These are phyloP conservation scores for Andrena bicolor DNA, from an alignment of 2,888 invertebrate species.

Conservation along the genomic window DNA sequence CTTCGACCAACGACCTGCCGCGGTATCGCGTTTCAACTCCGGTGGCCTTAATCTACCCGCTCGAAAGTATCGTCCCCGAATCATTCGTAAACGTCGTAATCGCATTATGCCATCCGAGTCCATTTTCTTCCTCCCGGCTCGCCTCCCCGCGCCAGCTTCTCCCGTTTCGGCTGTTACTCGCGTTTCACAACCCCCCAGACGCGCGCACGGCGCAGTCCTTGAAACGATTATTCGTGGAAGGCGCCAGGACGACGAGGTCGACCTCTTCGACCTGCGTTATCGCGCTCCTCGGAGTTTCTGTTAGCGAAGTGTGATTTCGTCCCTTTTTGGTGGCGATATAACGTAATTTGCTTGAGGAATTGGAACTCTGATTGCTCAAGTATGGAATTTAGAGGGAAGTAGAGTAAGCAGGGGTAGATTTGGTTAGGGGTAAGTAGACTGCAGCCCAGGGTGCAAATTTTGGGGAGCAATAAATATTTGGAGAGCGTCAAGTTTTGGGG, in stretches of 20 bases:
- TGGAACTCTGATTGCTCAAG: too few species aligned
- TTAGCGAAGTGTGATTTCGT: background rate
- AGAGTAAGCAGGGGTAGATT: too few species aligned
- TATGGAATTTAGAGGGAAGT: too few species aligned
- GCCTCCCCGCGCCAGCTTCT: slow-evolving; percentile 15
- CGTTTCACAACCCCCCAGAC: slow-evolving; percentile 48
- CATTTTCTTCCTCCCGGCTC: slow-evolving; percentile 34
- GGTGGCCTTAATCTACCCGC: slow-evolving; percentile 78
- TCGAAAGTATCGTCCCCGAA: slow-evolving; percentile 67
- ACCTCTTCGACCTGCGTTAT: background rate
- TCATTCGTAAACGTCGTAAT: slow-evolving; percentile 76
- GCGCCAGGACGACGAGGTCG: slow-evolving; percentile 25
- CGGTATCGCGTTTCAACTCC: slow-evolving; percentile 77
- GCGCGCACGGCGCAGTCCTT: background rate
- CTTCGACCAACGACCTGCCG: slow-evolving; percentile 42
- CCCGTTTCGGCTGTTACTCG: slow-evolving; percentile 56
- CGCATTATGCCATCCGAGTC: slow-evolving; percentile 64
- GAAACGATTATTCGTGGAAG: slow-evolving; percentile 54
- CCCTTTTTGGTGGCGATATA: background rate
- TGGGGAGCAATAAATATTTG: too few species aligned
- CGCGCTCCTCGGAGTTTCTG: slow-evolving; percentile 24
- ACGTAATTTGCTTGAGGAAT: too few species aligned
- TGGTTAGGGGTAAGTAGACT: too few species aligned
- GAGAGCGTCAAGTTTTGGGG: too few species aligned
- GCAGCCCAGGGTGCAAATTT: too few species aligned